Evolutionary conservation across 1,140 invertebrate species (phyloP), one percentile per base, ranked within the genome.

Genomic region (Ctenoplectra terminalis): DNA sequence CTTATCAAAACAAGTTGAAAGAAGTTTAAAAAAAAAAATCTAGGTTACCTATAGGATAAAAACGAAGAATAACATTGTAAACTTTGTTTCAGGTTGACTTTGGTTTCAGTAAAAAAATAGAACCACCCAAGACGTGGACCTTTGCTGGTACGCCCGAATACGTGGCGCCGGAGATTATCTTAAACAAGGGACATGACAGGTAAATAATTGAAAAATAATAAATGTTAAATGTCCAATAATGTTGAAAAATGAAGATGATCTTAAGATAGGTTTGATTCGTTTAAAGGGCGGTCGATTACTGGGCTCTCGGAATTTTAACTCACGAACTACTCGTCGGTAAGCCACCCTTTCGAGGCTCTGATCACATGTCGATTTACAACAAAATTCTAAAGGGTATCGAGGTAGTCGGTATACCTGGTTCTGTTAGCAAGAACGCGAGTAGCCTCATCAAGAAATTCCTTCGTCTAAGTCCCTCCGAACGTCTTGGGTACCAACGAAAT

Each of bases 321-420:
- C 98, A 97, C 92, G 99, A 99, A 94, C 94, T 99, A 23, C 94
- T 99, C 1, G 97, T 97, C 15, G 98, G 99, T 61, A 98, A 97
- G 87, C 98, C 99, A 13, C 99, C 99, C 0, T 99, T 99, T 93
- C 96, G 97, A 60, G 98, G 97, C 2, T 92, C 95, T 6, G 97
- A 98, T 91, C 98, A 99, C 86, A 98, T 99, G 96, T 98, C 98
- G 90, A 99, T 98, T 0, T 99, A 99, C 92, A 99, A 99, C 88
- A 96, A 98, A 64, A 99, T 99, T 84, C 92, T 97, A 37, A 98
- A 98, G 90, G 98, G 98, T 4, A 98, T 99, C 50, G 99, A 99
- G 87, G 96, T 96, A 48, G 96, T 98, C 9, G 95, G 96, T 63
- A 98, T 99, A 94, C 97, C 98, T 17, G 95, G 95, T 29, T 96